Percentiles rank a stretch among this genome's conserved stretches.
phyloP scores from a whole-genome alignment of 1,140 invertebrate species.

The Pachypsylla venusta region DNA sequence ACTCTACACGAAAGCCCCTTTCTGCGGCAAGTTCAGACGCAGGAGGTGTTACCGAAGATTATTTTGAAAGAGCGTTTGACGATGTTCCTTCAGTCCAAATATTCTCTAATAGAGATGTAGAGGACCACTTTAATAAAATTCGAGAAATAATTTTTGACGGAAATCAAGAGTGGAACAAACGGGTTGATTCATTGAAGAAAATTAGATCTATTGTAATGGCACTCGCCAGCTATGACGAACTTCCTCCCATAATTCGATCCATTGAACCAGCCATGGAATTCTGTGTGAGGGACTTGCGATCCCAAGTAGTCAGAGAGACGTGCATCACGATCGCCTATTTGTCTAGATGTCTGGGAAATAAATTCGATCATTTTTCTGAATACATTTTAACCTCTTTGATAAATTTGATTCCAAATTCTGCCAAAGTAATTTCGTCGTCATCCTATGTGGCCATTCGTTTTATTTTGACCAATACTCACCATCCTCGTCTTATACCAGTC shows the following conservation, averaged over 20 bases:
- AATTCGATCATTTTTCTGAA: constrained; percentile 74
- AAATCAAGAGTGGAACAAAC: constrained; percentile 82
- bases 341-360: constrained; percentile 63
- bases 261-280: constrained; percentile 66
- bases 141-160: constrained; percentile 59
- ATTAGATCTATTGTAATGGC: constrained; percentile 65
- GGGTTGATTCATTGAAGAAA: constrained; percentile 75
- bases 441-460: constrained; percentile 74
- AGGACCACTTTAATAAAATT: constrained; percentile 63
- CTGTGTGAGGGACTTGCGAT: constrained; percentile 79
- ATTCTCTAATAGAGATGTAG: constrained; percentile 68
- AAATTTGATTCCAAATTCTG: constrained; percentile 86
- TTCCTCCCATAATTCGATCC: constrained; percentile 57
- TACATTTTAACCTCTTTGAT: constrained; percentile 67
- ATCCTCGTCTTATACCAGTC: constrained; percentile 68
- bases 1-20: constrained; percentile 17
- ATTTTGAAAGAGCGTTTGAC: constrained; percentile 73
- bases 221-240: constrained; percentile 64
- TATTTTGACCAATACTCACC: constrained; percentile 76
- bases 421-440: constrained; percentile 86
- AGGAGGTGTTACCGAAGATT: constrained; percentile 76
- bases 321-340: constrained; percentile 88
- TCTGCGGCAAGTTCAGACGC: constrained; percentile 35
- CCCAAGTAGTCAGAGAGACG: constrained; percentile 64
- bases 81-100: constrained; percentile 65